These are phyloP conservation scores for Gopherus evgoodei DNA, from an alignment of 2,113 vertebrate species.

Conservation along the genomic window DNA sequence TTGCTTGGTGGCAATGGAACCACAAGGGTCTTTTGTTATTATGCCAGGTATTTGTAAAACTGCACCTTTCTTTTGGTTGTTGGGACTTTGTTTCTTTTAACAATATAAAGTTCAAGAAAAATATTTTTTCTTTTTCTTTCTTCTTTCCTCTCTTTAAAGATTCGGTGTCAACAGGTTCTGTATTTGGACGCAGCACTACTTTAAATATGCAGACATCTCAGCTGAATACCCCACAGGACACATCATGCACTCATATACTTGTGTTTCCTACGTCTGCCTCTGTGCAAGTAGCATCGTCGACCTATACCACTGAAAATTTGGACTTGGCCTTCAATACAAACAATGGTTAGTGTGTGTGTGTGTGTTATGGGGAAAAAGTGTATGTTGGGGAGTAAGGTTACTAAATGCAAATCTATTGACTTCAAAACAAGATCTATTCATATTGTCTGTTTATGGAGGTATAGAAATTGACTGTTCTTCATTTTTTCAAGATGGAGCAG, in stretches of 20 bases:
- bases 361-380: background rate
- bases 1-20: conserved; percentile 97
- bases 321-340: conserved; percentile 95
- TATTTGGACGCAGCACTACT: conserved; percentile 96
- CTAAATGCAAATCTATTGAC: background rate
- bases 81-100: fast-evolving
- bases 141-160: conserved; percentile 75
- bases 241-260: conserved; percentile 96
- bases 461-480: conserved; percentile 18
- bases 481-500: conserved; percentile 87
- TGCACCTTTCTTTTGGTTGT: background rate
- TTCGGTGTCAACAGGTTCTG: conserved; percentile 95
- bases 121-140: background rate
- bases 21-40: conserved; percentile 96
- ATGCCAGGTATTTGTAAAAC: conserved; percentile 90
- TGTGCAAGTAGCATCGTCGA: conserved; percentile 94
- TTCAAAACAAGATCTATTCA: background rate
- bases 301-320: conserved; percentile 90
- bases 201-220: conserved; percentile 98
- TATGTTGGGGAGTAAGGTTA: background rate
- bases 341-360: conserved; percentile 83
- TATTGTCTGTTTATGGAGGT: fast-evolving
- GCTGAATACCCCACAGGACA: conserved; percentile 97
- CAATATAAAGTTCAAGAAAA: fast-evolving
- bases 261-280: conserved; percentile 97